A percentile compares a stretch with the other conserved stretches of the same genome.
Evolutionary conservation across 2,113 vertebrate genomes (phyloP).

Genomic region (Ameiurus melas): DNA sequence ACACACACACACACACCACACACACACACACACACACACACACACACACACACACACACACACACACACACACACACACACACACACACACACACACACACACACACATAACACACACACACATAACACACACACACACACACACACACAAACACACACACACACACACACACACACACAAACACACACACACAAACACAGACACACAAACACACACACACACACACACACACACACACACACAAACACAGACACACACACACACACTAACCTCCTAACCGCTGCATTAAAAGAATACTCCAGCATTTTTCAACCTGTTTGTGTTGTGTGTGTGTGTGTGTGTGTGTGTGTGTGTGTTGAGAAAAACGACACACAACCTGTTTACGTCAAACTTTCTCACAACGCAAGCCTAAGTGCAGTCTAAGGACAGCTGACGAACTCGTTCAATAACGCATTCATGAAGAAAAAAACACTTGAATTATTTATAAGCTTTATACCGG

Average conservation of each 20-base stretch:
- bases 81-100: no score
- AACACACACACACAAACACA: no score
- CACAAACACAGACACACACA: no score
- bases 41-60: no score
- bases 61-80: no score
- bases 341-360: not conserved
- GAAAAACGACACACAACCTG: not conserved
- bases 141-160: no score
- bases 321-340: conserved; percentile 6
- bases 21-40: no score
- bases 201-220: no score
- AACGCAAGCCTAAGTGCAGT: not conserved
- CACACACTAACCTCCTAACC: not conserved
- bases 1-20: no score
- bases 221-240: conserved; percentile 10
- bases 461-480: not conserved
- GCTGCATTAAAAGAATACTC: not conserved
- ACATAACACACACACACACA: no score
- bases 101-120: no score
- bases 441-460: not conserved
- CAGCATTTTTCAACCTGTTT: not conserved
- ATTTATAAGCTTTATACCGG: not conserved
- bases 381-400: not conserved
- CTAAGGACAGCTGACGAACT: not conserved
- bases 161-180: no score